Base-by-base conservation (phyloP, 2,113 vertebrate species). In the Pelmatolapia mariae region DNA sequence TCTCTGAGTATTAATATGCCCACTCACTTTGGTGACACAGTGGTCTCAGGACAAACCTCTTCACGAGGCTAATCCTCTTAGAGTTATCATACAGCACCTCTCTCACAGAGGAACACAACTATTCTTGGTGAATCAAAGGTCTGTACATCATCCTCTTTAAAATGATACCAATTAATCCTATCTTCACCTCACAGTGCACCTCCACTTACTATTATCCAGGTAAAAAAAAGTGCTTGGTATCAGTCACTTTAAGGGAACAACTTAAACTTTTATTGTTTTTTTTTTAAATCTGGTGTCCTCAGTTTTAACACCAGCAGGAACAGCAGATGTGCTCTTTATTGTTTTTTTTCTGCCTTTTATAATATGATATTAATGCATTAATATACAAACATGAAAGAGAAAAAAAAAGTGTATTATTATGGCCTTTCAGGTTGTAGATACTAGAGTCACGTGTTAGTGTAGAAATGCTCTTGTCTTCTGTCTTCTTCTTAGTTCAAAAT, bases 31-130 rank as follows among this genome's bases (percentile, higher is more conserved):
- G 71, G 89, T 88, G 86, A 86, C 87, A 86, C 19, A 1, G 66
- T 66, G 68, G 85, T 80, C 84, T 85, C 24, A 13, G 24, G 40
- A 43, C 76, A 45, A 43, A 89, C 81, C 86, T 82, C 73, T 68
- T 79, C 36, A 86, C 31, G 33, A 80, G 59, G 76, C 83, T 92
- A 87, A 93, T 92, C 93, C 87, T 92, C 89, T 91, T 84, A 87
- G 16, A 91, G 84, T 40, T 56, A 90, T 86, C 66, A 80, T 76
- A 80, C 56, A 22, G 54, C 61, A 36, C 50, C 81, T 57, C 76
- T 89, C 56, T 19, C 19, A 83, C 66, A 86, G 50, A 85, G 61
- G 85, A 47, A 66, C 59, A 18, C 2, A 0, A 57, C 78, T 18
- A 66, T 71, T 68, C 85, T 83, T 8, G 86, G 85, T 81, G 81